phyloP scores from a whole-genome alignment of 2,797 vertebrate genomes.

The Tauraco hartlaubi region DNA sequence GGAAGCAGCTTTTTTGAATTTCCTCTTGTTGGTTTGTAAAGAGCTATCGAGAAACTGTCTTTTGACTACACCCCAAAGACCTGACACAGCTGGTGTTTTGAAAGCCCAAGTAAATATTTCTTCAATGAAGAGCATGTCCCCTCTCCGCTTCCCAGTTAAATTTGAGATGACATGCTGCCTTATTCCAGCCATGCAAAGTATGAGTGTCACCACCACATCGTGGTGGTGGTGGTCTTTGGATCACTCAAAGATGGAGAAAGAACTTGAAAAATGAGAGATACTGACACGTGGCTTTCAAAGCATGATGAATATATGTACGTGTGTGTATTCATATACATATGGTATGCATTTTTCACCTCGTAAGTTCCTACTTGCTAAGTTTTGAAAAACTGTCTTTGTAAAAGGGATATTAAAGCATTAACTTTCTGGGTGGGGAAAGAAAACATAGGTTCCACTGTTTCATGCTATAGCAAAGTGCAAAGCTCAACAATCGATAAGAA shows the following conservation, averaged over 20 bases:
- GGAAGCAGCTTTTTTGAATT: background rate
- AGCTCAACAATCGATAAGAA: conserved; percentile 48
- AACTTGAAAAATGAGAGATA: background rate
- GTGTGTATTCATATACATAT: background rate
- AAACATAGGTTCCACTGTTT: background rate
- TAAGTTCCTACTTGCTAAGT: background rate
- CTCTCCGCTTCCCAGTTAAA: background rate
- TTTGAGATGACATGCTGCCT: background rate
- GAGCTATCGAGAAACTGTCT: background rate
- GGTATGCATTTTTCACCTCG: background rate
- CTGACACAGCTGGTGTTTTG: background rate
- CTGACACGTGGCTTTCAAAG: background rate
- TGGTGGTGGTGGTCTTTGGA: background rate
- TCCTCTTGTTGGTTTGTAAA: background rate
- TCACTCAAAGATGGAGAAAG: background rate
- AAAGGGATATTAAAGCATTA: background rate
- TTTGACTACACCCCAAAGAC: background rate
- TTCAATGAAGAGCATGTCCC: background rate
- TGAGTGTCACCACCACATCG: background rate
- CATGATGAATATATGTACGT: accelerated
- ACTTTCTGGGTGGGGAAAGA: background rate
- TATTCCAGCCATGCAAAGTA: background rate
- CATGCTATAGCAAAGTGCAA: background rate
- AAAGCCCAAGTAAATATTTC: background rate
- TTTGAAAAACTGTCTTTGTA: background rate